Base-by-base conservation (phyloP, 2,113 vertebrate species). In the Siniperca chuatsi region DNA sequence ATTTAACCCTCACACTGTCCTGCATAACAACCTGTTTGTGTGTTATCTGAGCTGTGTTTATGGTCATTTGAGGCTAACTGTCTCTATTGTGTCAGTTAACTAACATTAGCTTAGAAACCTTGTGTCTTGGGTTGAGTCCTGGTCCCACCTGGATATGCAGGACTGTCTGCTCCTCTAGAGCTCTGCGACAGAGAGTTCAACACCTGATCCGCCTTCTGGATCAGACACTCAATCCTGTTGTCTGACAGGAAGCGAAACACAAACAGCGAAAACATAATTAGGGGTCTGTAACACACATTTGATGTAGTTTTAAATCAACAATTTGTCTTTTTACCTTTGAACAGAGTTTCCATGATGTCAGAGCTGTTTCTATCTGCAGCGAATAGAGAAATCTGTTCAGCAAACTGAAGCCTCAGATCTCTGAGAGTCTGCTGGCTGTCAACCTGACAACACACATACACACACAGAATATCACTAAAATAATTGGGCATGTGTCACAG, bases 161-260 rank as follows among this genome's bases (percentile, higher is more conserved):
- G 10, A 67, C 25, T n/a, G 2, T 42, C 70, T 46, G 48, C 44
- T 65, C 57, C 69, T 64, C 52, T 73, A 58, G 37, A 65, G 29
- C 76, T 78, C 64, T n/a, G 83, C 46, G 84, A 84, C 44, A 94
- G 80, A 67, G 71, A 84, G 66, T 67, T 85, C 82, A 94, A 57
- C 55, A 94, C 91, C 58, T 64, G 88, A 70, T 94, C 91, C 0
- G 92, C 93, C 61, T 94, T 93, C 68, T 91, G 84, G 71, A 94
- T 93, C 79, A 94, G 84, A 78, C 82, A 81, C 69, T 93, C 87
- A 0, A 94, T 79, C 81, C 69, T 84, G 75, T 72, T 75, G 15
- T 90, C 93, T 94, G 72, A 57, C 11, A n/a, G n/a, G 42, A 58
- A 7, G 9, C 72, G 44, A 57, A 21, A 44, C 10, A 68, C 33